These are phyloP conservation scores for Aurelia coerulea DNA, from an alignment of 30 jellyfish, hydroid and myxozoan species.

Conservation along the genomic window DNA sequence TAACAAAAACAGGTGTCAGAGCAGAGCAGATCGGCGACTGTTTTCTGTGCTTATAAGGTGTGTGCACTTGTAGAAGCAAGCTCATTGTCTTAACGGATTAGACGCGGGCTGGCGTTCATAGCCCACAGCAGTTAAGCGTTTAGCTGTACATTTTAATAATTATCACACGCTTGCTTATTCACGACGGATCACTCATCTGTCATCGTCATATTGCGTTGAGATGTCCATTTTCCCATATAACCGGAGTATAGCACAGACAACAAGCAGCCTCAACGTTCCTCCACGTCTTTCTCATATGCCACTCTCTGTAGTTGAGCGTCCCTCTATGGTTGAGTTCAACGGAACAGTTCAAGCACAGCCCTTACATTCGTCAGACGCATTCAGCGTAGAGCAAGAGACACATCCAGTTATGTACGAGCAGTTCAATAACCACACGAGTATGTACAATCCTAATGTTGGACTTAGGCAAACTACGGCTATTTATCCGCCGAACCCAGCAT, in stretches of 20 bases:
- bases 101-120: constrained; percentile 76
- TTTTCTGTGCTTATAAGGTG: constrained; percentile 65
- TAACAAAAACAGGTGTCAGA: constrained; percentile 77
- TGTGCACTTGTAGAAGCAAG: constrained; percentile 76
- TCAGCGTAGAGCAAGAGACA: constrained; percentile 53
- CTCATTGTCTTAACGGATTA: constrained; percentile 78
- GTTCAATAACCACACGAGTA: constrained; percentile 52
- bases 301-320: constrained; percentile 84
- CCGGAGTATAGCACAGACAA: constrained; percentile 63
- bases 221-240: constrained; percentile 69
- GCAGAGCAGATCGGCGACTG: constrained; percentile 70
- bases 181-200: background rate
- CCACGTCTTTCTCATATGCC: constrained; percentile 96
- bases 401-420: constrained; percentile 64
- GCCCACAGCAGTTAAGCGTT: constrained; percentile 50
- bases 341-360: constrained; percentile 74
- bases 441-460: constrained; percentile 54
- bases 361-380: constrained; percentile 58
- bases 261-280: constrained; percentile 71
- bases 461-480: constrained; percentile 67
- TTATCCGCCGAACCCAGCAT: constrained; percentile 73
- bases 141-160: constrained; percentile 23
- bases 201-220: constrained; percentile 48
- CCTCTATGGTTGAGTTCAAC: constrained; percentile 84
- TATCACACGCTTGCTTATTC: constrained; percentile 31